Percentiles rank a stretch among this genome's conserved stretches.
Evolutionary conservation across 2,888 invertebrate genomes (phyloP).

Genomic region (Amiota minor): DNA sequence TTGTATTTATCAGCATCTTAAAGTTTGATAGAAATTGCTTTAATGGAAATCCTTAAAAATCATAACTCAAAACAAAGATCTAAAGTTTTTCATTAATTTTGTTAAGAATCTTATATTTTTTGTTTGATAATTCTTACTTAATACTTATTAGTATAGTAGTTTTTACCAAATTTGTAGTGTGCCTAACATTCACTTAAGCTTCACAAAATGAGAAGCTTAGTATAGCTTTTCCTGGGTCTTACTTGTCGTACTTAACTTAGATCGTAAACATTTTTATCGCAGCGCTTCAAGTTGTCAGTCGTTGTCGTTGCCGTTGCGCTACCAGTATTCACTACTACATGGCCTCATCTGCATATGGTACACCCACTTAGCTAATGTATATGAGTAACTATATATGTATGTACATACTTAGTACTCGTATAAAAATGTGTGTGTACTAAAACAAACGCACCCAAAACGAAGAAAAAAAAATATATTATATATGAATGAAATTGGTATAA

Average conservation of each 20-base stretch:
- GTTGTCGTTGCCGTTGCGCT: neutral
- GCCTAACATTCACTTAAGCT: no score
- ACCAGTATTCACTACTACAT: neutral
- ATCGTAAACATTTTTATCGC: conserved; percentile 28
- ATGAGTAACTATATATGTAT: no score
- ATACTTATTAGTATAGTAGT: no score
- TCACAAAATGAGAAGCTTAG: neutral
- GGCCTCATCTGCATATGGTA: conserved; percentile 61
- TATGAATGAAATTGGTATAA: neutral
- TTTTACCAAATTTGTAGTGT: no score
- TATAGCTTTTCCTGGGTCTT: neutral
- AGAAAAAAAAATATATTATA: neutral
- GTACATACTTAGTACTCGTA: no score
- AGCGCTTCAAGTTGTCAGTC: neutral
- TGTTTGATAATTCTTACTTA: no score
- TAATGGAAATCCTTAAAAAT: no score
- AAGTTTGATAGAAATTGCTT: no score
- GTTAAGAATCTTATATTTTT: no score
- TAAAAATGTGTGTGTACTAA: neutral
- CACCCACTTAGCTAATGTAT: conserved; percentile 20
- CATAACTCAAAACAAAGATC: no score
- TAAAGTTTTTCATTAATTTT: no score
- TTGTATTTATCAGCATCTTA: no score
- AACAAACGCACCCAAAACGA: conserved; percentile 3
- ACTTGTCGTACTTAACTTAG: conserved; percentile 7